These are phyloP conservation scores for Bradypodion ventrale DNA, from an alignment of 2,797 vertebrate species.

Conservation along the genomic window DNA sequence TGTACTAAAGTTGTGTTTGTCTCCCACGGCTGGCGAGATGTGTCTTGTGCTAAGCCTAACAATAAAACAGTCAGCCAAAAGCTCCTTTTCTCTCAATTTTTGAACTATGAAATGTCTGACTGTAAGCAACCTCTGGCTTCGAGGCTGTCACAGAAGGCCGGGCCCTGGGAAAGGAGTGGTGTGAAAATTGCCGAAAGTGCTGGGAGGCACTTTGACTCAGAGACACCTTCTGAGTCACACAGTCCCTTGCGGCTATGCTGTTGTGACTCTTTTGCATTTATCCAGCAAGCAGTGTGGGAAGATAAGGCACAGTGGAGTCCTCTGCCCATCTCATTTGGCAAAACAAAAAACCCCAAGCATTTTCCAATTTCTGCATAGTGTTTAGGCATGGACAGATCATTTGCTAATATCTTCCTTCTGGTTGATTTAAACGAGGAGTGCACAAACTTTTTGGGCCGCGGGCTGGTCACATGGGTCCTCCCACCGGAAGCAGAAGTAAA, in stretches of 20 bases:
- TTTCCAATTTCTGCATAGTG: neutral
- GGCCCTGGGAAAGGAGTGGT: conserved; percentile 6
- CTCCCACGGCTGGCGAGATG: neutral
- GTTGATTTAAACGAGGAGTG: too few relatives aligned
- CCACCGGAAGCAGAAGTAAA: too few relatives aligned
- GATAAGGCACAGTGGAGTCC: neutral
- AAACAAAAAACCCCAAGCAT: neutral
- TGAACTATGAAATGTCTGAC: neutral
- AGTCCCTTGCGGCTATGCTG: neutral
- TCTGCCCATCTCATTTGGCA: neutral
- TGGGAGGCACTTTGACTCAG: conserved; percentile 20
- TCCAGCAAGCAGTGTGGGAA: neutral
- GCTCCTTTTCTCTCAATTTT: neutral
- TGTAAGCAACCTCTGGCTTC: neutral
- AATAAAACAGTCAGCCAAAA: neutral
- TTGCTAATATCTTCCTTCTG: too few relatives aligned
- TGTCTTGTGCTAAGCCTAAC: neutral
- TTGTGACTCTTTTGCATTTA: neutral
- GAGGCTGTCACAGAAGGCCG: conserved; percentile 4
- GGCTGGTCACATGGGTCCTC: too few relatives aligned
- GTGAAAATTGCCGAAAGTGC: neutral
- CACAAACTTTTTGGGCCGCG: too few relatives aligned
- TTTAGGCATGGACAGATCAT: too few relatives aligned
- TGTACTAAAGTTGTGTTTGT: neutral
- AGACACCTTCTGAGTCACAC: conserved; percentile 6